Base-by-base conservation (phyloP, 2,888 invertebrate species). In the Subacronicta megacephala region DNA sequence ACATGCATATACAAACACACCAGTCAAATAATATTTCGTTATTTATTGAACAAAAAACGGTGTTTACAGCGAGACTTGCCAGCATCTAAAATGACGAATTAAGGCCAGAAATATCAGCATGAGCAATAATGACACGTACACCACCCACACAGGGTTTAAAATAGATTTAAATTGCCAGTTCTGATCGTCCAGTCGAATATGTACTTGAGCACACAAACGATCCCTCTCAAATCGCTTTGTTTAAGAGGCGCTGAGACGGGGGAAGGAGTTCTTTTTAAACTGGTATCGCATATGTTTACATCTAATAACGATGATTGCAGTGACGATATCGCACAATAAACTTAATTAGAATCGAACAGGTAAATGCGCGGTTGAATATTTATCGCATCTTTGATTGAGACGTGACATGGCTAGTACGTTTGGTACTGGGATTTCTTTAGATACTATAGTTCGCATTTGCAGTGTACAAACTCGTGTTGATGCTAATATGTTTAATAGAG, bases 1-100 rank as follows among this genome's bases (percentile, higher is more conserved):
- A 54, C 13, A 52, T 43, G 41, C 40, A 68, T 54, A 59, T 62
- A n/a, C n/a, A 65, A 62, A 68, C 60, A 74, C 56, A 61, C 46
- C 36, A 65, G 46, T 63, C 62, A 72, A 68, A 68, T 62, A 70
- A 65, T 71, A 63, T 65, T 63, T 60, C n/a, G 44, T 63, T 70
- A 77, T 63, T 46, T 62, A 62, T 68, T 66, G 37, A 53, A 64
- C 68, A 67, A 76, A 76, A 77, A 75, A 75, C 65, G 23, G 51
- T 85, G 80, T 84, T 84, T 84, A 82, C 81, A 63, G 71, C 49
- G 57, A 72, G 41, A 62, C 62, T 75, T 84, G 83, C 82, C 83
- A 83, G 78, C 75, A 71, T 77, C 71, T 70, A 85, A 85, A 82
- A 84, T 89, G 83, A 85, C 82, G 81, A 83, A 85, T 81, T 77